phyloP scores from a whole-genome alignment of 2,888 invertebrate genomes.

The Sinelater perroti region DNA sequence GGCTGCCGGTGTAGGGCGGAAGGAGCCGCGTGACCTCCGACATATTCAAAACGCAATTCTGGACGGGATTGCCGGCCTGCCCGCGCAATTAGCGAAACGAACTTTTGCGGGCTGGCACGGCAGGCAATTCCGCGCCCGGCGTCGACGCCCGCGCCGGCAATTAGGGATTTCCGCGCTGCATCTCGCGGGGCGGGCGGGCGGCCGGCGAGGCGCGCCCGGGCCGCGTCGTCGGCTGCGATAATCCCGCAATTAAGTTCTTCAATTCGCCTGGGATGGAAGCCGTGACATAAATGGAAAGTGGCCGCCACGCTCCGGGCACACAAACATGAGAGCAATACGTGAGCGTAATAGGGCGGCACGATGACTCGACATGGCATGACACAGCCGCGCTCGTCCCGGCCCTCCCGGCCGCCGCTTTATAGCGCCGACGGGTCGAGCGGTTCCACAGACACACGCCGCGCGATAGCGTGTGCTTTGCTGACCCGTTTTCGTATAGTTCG shows the following conservation, averaged over 20 bases:
- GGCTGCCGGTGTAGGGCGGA: too few species aligned
- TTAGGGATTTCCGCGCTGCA: too few species aligned
- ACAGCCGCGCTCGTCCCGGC: slow-evolving; percentile 32
- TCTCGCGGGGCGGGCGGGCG: too few species aligned
- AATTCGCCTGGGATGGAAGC: slow-evolving; percentile 36
- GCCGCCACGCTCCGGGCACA: slow-evolving; percentile 36
- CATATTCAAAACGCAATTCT: not conserved
- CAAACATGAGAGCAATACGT: slow-evolving; percentile 36
- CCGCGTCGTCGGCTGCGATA: slow-evolving; percentile 34
- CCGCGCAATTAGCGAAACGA: too few species aligned
- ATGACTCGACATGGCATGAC: slow-evolving; percentile 39
- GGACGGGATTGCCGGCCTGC: too few species aligned
- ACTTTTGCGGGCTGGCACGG: too few species aligned
- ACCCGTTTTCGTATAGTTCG: slow-evolving; percentile 34
- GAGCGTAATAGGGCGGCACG: slow-evolving; percentile 39
- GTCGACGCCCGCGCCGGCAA: not conserved
- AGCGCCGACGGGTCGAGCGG: slow-evolving; percentile 38
- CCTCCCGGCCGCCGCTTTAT: slow-evolving; percentile 36
- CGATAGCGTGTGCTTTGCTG: slow-evolving; percentile 35
- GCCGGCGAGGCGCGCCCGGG: too few species aligned
- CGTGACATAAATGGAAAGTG: slow-evolving; percentile 39
- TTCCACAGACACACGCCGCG: slow-evolving; percentile 35
- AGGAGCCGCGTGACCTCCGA: too few species aligned
- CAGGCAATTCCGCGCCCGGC: too few species aligned
- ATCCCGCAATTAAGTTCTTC: slow-evolving; percentile 39